A percentile compares a stretch with the other conserved stretches of the same genome.
Conservation (phyloP, 1,140 invertebrate genomes). For the Drosophila leontia region DNA sequence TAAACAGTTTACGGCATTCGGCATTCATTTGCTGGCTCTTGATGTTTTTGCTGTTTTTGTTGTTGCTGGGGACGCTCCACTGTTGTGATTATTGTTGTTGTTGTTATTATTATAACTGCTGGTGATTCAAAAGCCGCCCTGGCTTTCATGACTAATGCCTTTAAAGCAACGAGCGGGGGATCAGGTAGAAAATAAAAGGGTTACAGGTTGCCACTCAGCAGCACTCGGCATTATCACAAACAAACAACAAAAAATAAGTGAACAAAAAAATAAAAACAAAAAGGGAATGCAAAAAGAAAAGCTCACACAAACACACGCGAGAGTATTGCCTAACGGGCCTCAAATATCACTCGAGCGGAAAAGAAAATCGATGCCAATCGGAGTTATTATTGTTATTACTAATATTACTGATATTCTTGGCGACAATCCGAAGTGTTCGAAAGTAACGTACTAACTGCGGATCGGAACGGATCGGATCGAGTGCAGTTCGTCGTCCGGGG, state of each 20-base stretch:
- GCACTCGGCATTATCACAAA: slow-evolving; percentile 27
- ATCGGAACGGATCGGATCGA: slow-evolving; percentile 37
- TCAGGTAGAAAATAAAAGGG: slow-evolving; percentile 35
- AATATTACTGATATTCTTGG: not conserved
- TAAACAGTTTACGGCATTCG: slow-evolving; percentile 71
- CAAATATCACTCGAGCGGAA: slow-evolving; percentile 22
- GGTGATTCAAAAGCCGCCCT: slow-evolving; percentile 68
- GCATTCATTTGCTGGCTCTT: slow-evolving; percentile 27
- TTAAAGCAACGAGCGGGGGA: slow-evolving; percentile 39
- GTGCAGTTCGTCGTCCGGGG: slow-evolving; percentile 57
- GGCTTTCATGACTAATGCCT: slow-evolving; percentile 73
- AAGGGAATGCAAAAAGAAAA: not conserved
- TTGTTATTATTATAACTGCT: slow-evolving; percentile 4
- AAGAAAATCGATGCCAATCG: slow-evolving; percentile 13
- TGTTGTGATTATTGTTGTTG: slow-evolving; percentile 27
- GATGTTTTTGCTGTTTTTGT: slow-evolving; percentile 17
- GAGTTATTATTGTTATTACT: slow-evolving; percentile 9
- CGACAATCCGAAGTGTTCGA: slow-evolving; percentile 14
- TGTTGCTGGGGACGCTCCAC: slow-evolving; percentile 39
- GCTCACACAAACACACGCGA: not conserved
- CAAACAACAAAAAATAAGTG: slow-evolving; percentile 1
- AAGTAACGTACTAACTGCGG: slow-evolving; percentile 41
- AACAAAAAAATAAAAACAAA: slow-evolving; percentile 5
- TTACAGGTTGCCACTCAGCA: slow-evolving; percentile 34
- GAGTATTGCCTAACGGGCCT: not conserved